Conservation (phyloP, 2,888 invertebrate species). For the Labia minor region DNA sequence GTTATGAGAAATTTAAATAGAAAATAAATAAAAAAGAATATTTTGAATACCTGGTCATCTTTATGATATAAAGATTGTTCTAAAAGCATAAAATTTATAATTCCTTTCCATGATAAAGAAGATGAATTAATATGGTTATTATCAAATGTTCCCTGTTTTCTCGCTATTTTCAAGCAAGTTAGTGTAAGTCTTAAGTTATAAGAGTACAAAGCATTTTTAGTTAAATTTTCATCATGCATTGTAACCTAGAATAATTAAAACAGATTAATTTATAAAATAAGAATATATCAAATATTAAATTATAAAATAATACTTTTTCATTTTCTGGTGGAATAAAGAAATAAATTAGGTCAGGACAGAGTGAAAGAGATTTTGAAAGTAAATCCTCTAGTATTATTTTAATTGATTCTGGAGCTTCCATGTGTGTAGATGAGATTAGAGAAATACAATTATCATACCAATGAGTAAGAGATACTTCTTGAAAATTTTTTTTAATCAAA, state of each 20-base stretch:
- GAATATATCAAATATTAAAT: background rate
- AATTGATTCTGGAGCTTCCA: constrained; percentile 24
- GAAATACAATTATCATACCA: constrained; percentile 45
- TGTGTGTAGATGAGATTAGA: constrained; percentile 30
- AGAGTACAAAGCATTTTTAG: constrained; percentile 27
- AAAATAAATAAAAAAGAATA: too few relatives aligned
- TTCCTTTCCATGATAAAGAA: constrained; percentile 42
- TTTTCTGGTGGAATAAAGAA: background rate
- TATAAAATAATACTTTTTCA: background rate
- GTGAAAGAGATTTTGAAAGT: constrained; percentile 34
- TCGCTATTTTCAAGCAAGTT: constrained; percentile 40
- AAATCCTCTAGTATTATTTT: constrained; percentile 31
- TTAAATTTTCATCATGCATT: constrained; percentile 27
- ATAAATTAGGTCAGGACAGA: constrained; percentile 32
- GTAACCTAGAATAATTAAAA: constrained; percentile 13
- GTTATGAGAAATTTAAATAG: too few relatives aligned
- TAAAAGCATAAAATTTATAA: constrained; percentile 43
- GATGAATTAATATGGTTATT: constrained; percentile 25
- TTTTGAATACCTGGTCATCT: constrained; percentile 49
- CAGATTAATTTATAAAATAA: background rate
- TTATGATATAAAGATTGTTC: constrained; percentile 45
- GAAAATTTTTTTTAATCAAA: constrained; percentile 41
- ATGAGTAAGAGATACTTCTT: constrained; percentile 33
- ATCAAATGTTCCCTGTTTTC: constrained; percentile 39
- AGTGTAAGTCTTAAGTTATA: constrained; percentile 33